Percentiles rank a stretch among this genome's conserved stretches.
phyloP scores from a whole-genome alignment of 1,140 invertebrate genomes.

The Prorops nasuta region DNA sequence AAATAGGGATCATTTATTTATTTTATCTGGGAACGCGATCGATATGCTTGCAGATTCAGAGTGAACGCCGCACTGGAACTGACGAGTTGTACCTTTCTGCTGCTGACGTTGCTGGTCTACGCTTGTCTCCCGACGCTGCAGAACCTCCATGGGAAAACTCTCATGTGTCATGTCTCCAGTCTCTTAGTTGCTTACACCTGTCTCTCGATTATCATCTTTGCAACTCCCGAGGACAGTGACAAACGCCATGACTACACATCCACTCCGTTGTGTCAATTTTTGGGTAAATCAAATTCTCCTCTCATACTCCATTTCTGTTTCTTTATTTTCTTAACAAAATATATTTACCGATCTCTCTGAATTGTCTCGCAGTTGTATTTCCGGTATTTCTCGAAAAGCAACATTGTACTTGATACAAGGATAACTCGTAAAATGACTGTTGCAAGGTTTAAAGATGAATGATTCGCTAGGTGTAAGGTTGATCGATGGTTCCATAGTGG shows the following conservation, averaged over 20 bases:
- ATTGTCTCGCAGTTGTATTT: too few species aligned
- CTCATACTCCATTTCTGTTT: constrained; percentile 11
- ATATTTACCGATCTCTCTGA: constrained; percentile 11
- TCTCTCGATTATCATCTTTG: constrained; percentile 46
- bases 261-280: constrained; percentile 22
- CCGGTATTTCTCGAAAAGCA: too few species aligned
- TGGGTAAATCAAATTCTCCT: constrained; percentile 32
- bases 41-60: constrained; percentile 11
- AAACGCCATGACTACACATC: constrained; percentile 1
- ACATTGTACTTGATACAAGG: too few species aligned
- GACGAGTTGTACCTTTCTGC: constrained; percentile 59
- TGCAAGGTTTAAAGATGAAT: too few species aligned
- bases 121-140: constrained; percentile 61
- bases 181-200: constrained; percentile 63
- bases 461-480: too few species aligned
- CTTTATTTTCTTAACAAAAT: constrained; percentile 2
- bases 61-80: constrained; percentile 20
- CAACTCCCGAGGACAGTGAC: constrained; percentile 7
- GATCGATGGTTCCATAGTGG: too few species aligned
- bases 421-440: too few species aligned
- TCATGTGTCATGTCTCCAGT: constrained; percentile 67
- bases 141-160: constrained; percentile 69
- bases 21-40: too few species aligned
- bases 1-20: too few species aligned
- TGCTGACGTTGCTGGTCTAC: constrained; percentile 67